Base-by-base conservation (phyloP, 1,140 invertebrate genomes). In the Neuroterus valhalla region DNA sequence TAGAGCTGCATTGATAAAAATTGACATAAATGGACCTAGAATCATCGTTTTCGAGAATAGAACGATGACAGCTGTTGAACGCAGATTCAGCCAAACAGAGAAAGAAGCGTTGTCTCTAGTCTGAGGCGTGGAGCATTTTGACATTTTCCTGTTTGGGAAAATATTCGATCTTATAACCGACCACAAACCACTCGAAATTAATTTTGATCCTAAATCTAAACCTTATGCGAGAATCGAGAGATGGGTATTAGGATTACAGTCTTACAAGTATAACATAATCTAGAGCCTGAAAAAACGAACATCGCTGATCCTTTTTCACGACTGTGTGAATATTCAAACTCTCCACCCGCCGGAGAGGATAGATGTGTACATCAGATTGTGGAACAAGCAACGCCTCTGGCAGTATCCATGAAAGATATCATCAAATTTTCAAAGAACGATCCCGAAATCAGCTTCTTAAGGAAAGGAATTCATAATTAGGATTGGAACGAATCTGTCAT, bases 21-120 rank as follows among this genome's bases (percentile, higher is more conserved):
- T 71, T 17, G 42, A 52, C 17, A 12, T 4, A 6, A 21, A 43
- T 5, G 77, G 44, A 1, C 72, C 67, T 70, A 21, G 55, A 55
- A 48, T 71, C 11, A 77, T 82, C 11, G 26, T 66, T 26, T 83
- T 79, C n/a, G 80, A 38, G 0, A 81, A 77, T 74, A 70, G 50
- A 19, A 78, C 75, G 43, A 68, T 82, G 12, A 72, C 75, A 2
- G 74, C 69, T 12, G 68, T 46, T 21, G 82, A 83, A 73, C 70
- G 62, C 45, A 67, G 75, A 1, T 83, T 82, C 46, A 80, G 72
- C 0, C 82, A 82, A 50, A 83, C 80, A 0, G 86, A 89, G 70
- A 78, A 81, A 55, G 85, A 87, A 77, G 81, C 81, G 3, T 70
- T 87, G 10, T 78, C 76, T 11, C 66, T 81, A n/a, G 81, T 82